Percentiles rank a stretch among this genome's conserved stretches.
These are phyloP conservation scores for Numida meleagris DNA, from an alignment of 2,113 vertebrate species.

Conservation along the genomic window DNA sequence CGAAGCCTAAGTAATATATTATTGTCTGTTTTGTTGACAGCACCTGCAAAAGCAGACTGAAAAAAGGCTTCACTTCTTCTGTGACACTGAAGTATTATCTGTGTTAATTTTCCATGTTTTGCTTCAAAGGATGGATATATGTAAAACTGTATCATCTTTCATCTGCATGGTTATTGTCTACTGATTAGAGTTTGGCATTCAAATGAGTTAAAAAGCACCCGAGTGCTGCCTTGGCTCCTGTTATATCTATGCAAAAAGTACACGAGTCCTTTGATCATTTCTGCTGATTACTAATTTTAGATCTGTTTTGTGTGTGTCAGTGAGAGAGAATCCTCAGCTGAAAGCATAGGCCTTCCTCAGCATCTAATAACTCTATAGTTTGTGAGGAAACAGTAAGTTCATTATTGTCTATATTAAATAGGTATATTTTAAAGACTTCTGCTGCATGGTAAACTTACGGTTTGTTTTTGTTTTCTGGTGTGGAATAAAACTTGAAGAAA, in stretches of 20 bases:
- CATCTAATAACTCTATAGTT: not conserved
- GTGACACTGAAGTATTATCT: not conserved
- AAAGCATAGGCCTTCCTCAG: not conserved
- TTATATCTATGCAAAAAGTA: not conserved
- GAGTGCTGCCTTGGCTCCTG: not conserved
- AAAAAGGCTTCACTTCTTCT: not conserved
- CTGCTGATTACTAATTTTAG: constrained; percentile 7
- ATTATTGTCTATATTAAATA: not conserved
- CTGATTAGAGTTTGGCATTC: not conserved
- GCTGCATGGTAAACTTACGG: not conserved
- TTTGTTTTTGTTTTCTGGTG: not conserved
- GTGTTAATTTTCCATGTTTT: constrained; percentile 22
- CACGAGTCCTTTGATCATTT: not conserved
- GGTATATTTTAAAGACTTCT: not conserved
- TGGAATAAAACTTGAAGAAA: not conserved
- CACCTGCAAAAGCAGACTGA: constrained; percentile 12
- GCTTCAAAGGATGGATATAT: not conserved
- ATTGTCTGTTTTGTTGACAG: constrained; percentile 37
- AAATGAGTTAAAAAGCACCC: not conserved
- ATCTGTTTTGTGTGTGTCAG: not conserved
- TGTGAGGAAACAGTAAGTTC: not conserved
- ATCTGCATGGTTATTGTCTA: not conserved
- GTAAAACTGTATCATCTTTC: not conserved
- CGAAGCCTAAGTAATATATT: constrained; percentile 41
- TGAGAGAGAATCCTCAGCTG: not conserved